Evolutionary conservation across 2,888 invertebrate genomes (phyloP).

Genomic region (Agrotis puta): DNA sequence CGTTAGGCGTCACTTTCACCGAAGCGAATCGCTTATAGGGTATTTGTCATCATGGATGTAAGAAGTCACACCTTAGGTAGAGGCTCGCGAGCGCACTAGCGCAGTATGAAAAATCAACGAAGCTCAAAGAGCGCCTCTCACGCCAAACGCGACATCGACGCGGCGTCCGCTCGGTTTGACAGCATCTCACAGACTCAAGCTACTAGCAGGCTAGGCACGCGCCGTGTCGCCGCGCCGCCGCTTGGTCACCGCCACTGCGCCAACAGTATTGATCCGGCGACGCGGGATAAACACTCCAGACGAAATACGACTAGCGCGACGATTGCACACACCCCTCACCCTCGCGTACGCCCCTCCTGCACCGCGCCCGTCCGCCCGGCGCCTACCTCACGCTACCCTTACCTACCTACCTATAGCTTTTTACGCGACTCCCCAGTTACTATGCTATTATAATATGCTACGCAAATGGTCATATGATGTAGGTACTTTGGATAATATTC

Average conservation of each 20-base stretch:
- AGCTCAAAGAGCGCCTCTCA: constrained; percentile 90
- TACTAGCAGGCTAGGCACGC: constrained; percentile 80
- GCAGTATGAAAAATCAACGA: constrained; percentile 83
- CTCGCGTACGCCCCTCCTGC: constrained; percentile 74
- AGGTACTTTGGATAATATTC: constrained; percentile 6
- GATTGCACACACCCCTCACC: constrained; percentile 87
- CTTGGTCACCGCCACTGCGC: constrained; percentile 90
- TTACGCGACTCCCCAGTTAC: constrained; percentile 76
- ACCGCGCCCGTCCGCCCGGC: constrained; percentile 78
- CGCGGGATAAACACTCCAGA: constrained; percentile 91
- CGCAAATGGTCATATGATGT: constrained; percentile 1
- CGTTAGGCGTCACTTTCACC: constrained; percentile 89
- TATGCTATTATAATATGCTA: constrained; percentile 71
- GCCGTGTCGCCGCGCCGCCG: constrained; percentile 89
- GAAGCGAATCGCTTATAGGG: constrained; percentile 86
- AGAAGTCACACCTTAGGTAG: constrained; percentile 80
- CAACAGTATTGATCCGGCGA: constrained; percentile 90
- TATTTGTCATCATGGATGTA: constrained; percentile 85
- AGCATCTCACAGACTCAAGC: constrained; percentile 90
- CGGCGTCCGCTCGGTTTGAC: constrained; percentile 89
- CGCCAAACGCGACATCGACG: constrained; percentile 89
- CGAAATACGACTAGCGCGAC: constrained; percentile 90
- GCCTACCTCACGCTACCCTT: constrained; percentile 75
- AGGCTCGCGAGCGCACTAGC: constrained; percentile 87
- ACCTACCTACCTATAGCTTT: constrained; percentile 69